A percentile compares a stretch with the other conserved stretches of the same genome.
Evolutionary conservation across 2,888 invertebrate species (phyloP).

Genomic region (Napeogenes sylphis): DNA sequence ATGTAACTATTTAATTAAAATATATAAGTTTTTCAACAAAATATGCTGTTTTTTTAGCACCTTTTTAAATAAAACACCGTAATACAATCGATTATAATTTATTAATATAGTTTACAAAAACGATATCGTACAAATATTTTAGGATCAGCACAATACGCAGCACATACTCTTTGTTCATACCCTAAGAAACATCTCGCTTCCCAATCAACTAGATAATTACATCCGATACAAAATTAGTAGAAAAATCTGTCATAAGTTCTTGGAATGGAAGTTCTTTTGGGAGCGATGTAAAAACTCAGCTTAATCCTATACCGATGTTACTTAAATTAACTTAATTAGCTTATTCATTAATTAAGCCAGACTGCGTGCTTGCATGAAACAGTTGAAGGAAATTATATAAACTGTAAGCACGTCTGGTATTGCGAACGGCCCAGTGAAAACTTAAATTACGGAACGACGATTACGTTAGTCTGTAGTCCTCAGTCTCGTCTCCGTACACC

Average conservation of each 20-base stretch:
- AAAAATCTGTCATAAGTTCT: slow-evolving; percentile 43
- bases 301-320: slow-evolving; percentile 44
- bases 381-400: too few relatives aligned
- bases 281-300: slow-evolving; percentile 40
- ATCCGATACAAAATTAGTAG: slow-evolving; percentile 36
- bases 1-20: slow-evolving; percentile 78
- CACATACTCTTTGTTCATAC: slow-evolving; percentile 45
- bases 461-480: slow-evolving; percentile 44
- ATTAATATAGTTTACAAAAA: slow-evolving; percentile 76
- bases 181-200: slow-evolving; percentile 31
- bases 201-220: slow-evolving; percentile 14
- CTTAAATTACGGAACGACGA: slow-evolving; percentile 52
- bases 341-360: slow-evolving; percentile 54
- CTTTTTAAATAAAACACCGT: slow-evolving; percentile 49
- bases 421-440: slow-evolving; percentile 61
- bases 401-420: slow-evolving; percentile 50
- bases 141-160: slow-evolving; percentile 52
- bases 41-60: slow-evolving; percentile 13
- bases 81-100: slow-evolving; percentile 76
- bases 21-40: slow-evolving; percentile 73
- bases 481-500: slow-evolving; percentile 50
- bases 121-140: slow-evolving; percentile 72
- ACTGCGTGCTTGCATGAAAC: slow-evolving; percentile 38
- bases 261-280: slow-evolving; percentile 52
- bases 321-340: slow-evolving; percentile 66